phyloP scores from a whole-genome alignment of 2,888 invertebrate genomes.

The Aspidapion aeneum region DNA sequence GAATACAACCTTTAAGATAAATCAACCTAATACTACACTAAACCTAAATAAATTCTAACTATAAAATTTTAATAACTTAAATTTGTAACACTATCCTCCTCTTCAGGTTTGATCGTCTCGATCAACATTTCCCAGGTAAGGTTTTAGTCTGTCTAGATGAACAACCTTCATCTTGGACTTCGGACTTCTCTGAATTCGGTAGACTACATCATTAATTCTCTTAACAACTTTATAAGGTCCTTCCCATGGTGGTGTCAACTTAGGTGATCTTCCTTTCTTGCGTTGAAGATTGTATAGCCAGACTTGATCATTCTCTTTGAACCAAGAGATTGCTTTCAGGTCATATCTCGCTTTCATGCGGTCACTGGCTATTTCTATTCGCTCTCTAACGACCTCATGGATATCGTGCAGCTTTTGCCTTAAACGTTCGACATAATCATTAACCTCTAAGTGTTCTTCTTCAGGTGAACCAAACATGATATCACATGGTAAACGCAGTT shows the following conservation, averaged over 20 bases:
- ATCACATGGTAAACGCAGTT: constrained; percentile 22
- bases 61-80: no score
- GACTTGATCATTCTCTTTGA: neutral
- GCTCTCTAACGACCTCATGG: neutral
- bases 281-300: neutral
- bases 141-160: neutral
- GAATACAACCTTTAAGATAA: no score
- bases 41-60: neutral
- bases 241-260: neutral
- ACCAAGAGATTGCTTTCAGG: neutral
- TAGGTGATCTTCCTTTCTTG: neutral
- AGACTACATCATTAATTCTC: neutral
- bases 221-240: neutral
- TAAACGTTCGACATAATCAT: neutral
- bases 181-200: neutral
- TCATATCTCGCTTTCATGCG: neutral
- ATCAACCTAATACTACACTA: no score
- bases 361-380: neutral
- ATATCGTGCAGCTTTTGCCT: neutral
- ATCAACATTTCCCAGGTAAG: no score
- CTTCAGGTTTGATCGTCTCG: neutral
- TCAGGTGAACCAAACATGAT: constrained; percentile 1
- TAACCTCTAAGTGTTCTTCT: neutral
- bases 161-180: neutral
- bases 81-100: no score